These are phyloP conservation scores for Turnix velox DNA, from an alignment of 2,113 vertebrate species.

Conservation along the genomic window DNA sequence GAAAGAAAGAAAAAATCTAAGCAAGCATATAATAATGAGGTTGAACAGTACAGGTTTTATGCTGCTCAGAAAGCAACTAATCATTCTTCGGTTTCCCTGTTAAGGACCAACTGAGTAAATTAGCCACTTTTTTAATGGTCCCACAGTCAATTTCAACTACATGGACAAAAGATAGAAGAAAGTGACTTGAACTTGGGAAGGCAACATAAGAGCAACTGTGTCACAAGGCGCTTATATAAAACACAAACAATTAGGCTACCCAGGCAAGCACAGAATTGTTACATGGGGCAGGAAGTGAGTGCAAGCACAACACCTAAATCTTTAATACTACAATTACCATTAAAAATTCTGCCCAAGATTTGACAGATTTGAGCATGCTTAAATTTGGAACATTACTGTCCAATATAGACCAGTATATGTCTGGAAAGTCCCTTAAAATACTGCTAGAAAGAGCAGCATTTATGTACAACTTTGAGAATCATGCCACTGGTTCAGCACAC, in stretches of 20 bases:
- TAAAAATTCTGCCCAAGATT: neutral
- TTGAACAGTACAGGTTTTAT: neutral
- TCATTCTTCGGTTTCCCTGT: neutral
- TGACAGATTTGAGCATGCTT: neutral
- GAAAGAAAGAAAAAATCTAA: neutral
- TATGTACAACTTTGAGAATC: neutral
- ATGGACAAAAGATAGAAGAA: neutral
- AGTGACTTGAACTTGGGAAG: neutral
- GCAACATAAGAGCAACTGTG: neutral
- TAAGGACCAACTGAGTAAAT: neutral
- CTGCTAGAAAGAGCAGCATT: neutral
- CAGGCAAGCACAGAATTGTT: rapidly evolving
- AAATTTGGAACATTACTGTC: neutral
- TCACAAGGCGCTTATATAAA: neutral
- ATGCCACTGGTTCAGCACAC: neutral
- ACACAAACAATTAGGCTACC: neutral
- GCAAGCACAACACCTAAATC: neutral
- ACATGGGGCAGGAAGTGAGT: neutral
- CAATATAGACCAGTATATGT: neutral
- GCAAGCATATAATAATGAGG: neutral
- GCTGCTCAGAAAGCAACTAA: neutral
- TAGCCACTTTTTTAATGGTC: neutral
- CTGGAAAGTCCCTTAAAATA: neutral
- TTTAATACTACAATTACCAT: neutral
- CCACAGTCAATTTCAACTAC: neutral